Evolutionary conservation across 2,888 invertebrate genomes (phyloP).

Genomic region (Schrankia costaestrigalis): DNA sequence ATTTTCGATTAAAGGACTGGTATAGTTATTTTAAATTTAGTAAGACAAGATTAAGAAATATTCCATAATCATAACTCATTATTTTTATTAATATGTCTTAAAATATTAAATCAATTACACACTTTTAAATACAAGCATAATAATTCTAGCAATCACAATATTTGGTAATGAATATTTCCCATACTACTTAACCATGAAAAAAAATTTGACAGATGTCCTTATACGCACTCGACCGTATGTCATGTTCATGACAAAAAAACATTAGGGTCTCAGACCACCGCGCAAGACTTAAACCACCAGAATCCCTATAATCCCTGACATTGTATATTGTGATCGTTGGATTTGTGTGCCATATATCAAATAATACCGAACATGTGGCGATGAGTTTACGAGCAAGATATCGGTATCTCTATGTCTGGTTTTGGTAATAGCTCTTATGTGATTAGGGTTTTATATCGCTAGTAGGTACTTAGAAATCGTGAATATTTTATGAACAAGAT

Average conservation of each 20-base stretch:
- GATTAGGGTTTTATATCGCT: no score
- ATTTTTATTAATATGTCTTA: no score
- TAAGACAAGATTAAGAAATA: no score
- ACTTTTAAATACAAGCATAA: not conserved
- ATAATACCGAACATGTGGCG: constrained; percentile 74
- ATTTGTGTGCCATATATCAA: constrained; percentile 59
- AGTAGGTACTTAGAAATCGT: no score
- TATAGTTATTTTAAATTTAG: no score
- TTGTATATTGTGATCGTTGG: constrained; percentile 75
- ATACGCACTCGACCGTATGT: constrained; percentile 56
- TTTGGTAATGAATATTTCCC: constrained; percentile 5
- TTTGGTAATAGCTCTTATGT: constrained; percentile 12
- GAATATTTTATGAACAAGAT: no score
- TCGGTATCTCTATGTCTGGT: constrained; percentile 7
- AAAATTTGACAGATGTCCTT: constrained; percentile 54
- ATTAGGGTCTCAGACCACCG: constrained; percentile 68
- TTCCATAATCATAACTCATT: no score
- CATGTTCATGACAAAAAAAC: constrained; percentile 51
- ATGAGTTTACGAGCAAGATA: constrained; percentile 39
- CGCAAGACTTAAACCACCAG: constrained; percentile 55
- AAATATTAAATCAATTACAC: no score
- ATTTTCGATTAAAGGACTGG: no score
- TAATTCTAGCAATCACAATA: no score
- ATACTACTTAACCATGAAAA: constrained; percentile 13
- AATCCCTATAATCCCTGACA: constrained; percentile 68